phyloP scores from a whole-genome alignment of 2,888 invertebrate species.

The Protula sp. region DNA sequence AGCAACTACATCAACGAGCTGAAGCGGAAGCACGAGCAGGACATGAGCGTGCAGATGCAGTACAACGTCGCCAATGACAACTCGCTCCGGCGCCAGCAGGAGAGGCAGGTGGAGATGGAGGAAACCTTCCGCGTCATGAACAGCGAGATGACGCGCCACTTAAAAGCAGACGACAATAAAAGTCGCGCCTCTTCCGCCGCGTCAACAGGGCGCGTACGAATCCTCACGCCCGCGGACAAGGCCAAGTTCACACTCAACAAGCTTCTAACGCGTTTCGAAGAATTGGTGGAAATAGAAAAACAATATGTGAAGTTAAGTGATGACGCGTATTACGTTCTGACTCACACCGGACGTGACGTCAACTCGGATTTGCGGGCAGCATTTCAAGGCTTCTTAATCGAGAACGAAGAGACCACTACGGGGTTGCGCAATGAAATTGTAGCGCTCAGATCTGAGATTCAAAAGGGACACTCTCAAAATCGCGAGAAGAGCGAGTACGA shows the following conservation, averaged over 20 bases:
- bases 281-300: background rate
- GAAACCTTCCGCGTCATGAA: background rate
- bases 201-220: background rate
- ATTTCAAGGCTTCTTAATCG: background rate
- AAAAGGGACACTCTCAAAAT: too few species aligned
- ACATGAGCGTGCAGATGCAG: background rate
- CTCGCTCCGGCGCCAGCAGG: background rate
- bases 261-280: background rate
- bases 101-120: background rate
- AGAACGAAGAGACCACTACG: background rate
- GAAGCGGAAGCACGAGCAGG: background rate
- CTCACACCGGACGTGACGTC: background rate
- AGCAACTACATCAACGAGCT: background rate
- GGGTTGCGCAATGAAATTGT: background rate
- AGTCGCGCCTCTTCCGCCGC: background rate
- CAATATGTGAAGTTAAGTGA: background rate
- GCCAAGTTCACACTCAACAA: background rate
- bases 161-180: too few species aligned
- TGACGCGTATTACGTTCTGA: background rate
- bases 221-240: background rate
- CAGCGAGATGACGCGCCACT: background rate
- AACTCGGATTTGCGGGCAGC: background rate
- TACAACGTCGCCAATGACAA: conserved; percentile 1
- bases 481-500: background rate
- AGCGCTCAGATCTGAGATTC: background rate